Conservation (phyloP, 2,888 invertebrate genomes). For the Leucozona laternaria region DNA sequence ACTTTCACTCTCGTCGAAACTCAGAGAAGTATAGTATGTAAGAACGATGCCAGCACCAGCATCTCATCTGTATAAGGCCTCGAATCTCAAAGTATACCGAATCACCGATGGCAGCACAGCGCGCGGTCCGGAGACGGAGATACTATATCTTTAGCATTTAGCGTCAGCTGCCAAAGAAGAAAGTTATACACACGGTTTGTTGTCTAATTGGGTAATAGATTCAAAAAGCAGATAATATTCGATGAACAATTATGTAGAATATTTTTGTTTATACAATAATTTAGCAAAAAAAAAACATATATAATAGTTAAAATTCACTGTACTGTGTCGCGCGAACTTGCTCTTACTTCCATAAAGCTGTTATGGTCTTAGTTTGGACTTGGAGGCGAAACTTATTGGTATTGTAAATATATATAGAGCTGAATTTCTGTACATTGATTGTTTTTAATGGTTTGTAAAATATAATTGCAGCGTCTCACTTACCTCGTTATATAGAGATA, state of each 20-base stretch:
- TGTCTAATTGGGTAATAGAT: conserved; percentile 54
- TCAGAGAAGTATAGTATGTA: conserved; percentile 38
- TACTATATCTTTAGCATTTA: neutral
- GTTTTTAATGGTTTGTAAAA: no score
- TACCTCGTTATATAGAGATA: no score
- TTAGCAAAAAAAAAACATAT: no score
- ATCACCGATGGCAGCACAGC: conserved; percentile 30
- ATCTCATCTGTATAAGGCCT: conserved; percentile 16
- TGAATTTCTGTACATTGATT: no score
- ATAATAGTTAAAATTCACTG: no score
- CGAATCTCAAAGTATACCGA: neutral
- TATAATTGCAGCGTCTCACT: no score
- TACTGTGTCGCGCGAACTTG: no score
- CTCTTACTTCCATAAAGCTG: no score
- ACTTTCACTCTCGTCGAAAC: conserved; percentile 73
- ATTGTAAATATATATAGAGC: no score
- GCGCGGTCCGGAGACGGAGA: neutral
- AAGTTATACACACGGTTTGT: conserved; percentile 49
- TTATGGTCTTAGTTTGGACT: no score
- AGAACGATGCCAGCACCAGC: conserved; percentile 51
- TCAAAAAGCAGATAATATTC: conserved; percentile 4
- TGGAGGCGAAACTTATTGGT: no score
- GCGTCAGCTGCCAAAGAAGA: conserved; percentile 60
- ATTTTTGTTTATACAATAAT: no score
- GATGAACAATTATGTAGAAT: neutral